Conservation (phyloP, 2,113 vertebrate species). For the Phalacrocorax brasilianus region DNA sequence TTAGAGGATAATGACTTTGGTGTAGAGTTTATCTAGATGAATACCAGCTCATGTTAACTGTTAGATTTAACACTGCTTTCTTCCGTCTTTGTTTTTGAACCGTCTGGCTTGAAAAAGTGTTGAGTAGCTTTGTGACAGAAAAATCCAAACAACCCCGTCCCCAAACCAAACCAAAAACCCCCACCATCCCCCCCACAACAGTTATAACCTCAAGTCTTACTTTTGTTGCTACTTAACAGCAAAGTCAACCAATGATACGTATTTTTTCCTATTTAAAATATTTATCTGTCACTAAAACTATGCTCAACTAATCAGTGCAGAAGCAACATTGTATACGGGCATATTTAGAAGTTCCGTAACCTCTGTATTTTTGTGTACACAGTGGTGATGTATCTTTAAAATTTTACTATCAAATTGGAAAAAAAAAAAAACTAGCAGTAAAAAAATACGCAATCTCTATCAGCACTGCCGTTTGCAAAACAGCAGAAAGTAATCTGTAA, state of each 20-base stretch:
- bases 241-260: conserved; percentile 5
- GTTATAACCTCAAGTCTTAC: background rate
- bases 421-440: background rate
- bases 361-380: background rate
- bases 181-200: background rate
- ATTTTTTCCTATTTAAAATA: background rate
- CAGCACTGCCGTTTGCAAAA: background rate
- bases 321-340: conserved; percentile 17
- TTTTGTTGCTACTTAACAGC: conserved; percentile 15
- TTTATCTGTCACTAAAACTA: background rate
- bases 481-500: background rate
- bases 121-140: background rate
- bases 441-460: background rate
- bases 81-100: background rate
- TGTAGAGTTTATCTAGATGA: background rate
- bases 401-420: background rate
- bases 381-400: background rate
- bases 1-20: background rate
- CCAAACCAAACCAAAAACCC: background rate
- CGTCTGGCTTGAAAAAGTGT: background rate
- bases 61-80: background rate
- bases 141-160: background rate
- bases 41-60: background rate
- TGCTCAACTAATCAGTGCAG: background rate
- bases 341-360: background rate